These are phyloP conservation scores for Drosophila ezoana DNA, from an alignment of 2,888 invertebrate species.

Conservation along the genomic window DNA sequence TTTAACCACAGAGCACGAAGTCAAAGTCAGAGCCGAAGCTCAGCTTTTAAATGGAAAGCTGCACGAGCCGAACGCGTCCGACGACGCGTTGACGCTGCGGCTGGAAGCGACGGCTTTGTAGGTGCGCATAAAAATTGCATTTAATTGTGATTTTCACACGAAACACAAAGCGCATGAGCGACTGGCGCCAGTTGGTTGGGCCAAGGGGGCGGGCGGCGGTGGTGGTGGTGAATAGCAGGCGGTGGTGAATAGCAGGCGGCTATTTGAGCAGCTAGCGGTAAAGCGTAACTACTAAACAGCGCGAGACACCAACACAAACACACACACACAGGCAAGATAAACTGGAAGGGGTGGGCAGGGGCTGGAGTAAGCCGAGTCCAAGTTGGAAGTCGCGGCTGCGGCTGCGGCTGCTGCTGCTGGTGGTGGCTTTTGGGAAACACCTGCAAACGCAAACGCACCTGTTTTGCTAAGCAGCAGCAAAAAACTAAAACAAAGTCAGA, in stretches of 20 bases:
- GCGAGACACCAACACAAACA: slow-evolving; percentile 50
- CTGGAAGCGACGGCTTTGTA: slow-evolving; percentile 53
- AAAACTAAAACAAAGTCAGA: slow-evolving; percentile 78
- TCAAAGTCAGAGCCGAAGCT: slow-evolving; percentile 14
- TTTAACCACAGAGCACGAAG: slow-evolving; percentile 16
- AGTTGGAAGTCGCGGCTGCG: slow-evolving; percentile 29
- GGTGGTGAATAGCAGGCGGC: slow-evolving; percentile 31
- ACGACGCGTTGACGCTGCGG: slow-evolving; percentile 12
- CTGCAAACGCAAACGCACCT: slow-evolving; percentile 83
- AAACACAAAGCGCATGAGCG: slow-evolving; percentile 77
- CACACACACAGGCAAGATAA: slow-evolving; percentile 6
- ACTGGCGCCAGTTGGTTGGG: slow-evolving; percentile 58
- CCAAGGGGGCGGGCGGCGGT: background rate
- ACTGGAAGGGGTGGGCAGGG: background rate
- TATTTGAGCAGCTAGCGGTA: slow-evolving; percentile 80
- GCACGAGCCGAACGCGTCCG: slow-evolving; percentile 34
- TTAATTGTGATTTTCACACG: slow-evolving; percentile 84
- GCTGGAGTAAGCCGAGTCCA: slow-evolving; percentile 29
- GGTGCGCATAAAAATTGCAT: slow-evolving; percentile 81
- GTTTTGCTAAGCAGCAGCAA: slow-evolving; percentile 76
- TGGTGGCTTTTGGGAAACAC: slow-evolving; percentile 82
- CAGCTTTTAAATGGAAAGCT: slow-evolving; percentile 64
- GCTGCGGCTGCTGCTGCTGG: slow-evolving; percentile 17
- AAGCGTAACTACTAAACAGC: slow-evolving; percentile 78
- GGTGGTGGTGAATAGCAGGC: background rate